Base-by-base conservation (phyloP, 1,140 invertebrate genomes). In the Hycleus cichorii region DNA sequence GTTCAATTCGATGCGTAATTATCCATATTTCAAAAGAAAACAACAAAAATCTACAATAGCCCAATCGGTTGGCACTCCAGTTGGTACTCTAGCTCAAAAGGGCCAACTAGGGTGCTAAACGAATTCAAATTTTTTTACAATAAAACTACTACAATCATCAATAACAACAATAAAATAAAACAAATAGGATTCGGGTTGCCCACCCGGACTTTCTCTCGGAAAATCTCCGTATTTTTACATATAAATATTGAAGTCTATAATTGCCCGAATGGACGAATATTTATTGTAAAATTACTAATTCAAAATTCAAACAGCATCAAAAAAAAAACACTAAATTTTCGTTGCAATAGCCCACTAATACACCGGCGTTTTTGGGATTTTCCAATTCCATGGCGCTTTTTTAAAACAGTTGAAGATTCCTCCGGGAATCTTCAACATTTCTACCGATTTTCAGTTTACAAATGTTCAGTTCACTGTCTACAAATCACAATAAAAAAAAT, bases 211-310 rank as follows among this genome's bases (percentile, higher is more conserved):
- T 58, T 39, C 32, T n/a, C 38, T 8, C 25, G 7, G 42, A 55
- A 18, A 18, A 18, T 18, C 18, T 58, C 42, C 46, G 71, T 74
- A 69, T 72, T 32, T 72, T 72, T 73, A 72, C 72, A 72, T 5
- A 32, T 69, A 73, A 72, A 71, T 73, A 73, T 71, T 65, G 60
- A 58, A 65, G 70, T 71, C 69, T 70, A 69, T 42, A 42, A 61
- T 45, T 69, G 72, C 72, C 72, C 72, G 72, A 74, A 70, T 65
- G 64, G 72, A 73, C 72, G 64, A 67, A 71, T 72, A 74, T 72
- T 72, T 74, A 72, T 72, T 69, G 72, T 74, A 74, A 74, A 74
- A 72, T 74, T 71, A 71, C 72, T 63, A 64, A 65, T 32, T 32
- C 32, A 32, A 7, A 32, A 32, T 32, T 32, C 4, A 32, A 32